Percentiles rank a stretch among this genome's conserved stretches.
Evolutionary conservation across 2,797 vertebrate species (phyloP).

Genomic region (Parauchenoglanis ngamensis): DNA sequence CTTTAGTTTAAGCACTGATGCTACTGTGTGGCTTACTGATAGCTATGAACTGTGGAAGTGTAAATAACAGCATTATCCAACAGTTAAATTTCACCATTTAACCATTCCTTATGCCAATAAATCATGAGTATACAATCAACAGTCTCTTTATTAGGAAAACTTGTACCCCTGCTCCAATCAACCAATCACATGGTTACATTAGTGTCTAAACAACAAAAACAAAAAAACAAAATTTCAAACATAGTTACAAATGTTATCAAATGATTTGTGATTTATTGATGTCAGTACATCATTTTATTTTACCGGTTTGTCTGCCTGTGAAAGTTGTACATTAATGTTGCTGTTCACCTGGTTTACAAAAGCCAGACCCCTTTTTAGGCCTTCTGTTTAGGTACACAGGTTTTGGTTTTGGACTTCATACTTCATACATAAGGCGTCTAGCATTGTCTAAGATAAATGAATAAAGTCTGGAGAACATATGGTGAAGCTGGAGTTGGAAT

Average conservation of each 20-base stretch:
- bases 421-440: conserved; percentile 15
- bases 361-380: conserved; percentile 10
- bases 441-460: conserved; percentile 47
- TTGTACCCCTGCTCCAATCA: not conserved
- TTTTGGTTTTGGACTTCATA: conserved; percentile 30
- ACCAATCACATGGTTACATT: not conserved
- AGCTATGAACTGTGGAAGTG: not conserved
- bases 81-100: not conserved
- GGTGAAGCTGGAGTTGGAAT: conserved; percentile 24
- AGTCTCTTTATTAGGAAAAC: not conserved
- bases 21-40: not conserved
- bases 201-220: not conserved
- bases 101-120: not conserved
- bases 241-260: not conserved
- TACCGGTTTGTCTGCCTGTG: not conserved
- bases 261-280: not conserved
- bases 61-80: not conserved
- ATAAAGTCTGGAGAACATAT: conserved; percentile 50
- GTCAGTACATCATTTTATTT: not conserved
- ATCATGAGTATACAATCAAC: not conserved
- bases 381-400: conserved; percentile 35
- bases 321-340: not conserved
- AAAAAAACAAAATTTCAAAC: not conserved
- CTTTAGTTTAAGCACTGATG: not conserved
- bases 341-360: conserved; percentile 6